Evolutionary conservation across 2,888 invertebrate species (phyloP), one percentile per base, ranked within the genome.

Genomic region (Caenorhabditis angaria): DNA sequence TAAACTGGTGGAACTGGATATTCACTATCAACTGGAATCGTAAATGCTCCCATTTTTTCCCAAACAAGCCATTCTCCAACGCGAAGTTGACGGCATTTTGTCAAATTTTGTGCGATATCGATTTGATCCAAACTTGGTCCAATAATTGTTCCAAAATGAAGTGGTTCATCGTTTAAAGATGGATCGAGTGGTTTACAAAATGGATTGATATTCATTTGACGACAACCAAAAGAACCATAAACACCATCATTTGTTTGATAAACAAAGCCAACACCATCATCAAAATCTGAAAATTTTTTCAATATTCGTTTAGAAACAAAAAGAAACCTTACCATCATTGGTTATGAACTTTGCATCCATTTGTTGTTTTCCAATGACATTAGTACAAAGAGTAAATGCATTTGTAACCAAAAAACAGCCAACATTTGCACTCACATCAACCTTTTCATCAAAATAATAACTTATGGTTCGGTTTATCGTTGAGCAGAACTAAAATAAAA

Each of bases 1-100:
- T 82, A 83, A 22, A 83, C 79, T 10, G 82, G 80, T 0, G 95
- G 94, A 74, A 92, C 89, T 5, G 93, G 93, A 88, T 95, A 94
- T 22, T 97, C 97, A 89, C 97, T 97, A 90, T 97, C 28, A 92
- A 91, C 76, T 93, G 94, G 22, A 94, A 94, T 65, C 0, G 97
- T 95, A 89, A 95, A 96, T 22, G 97, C 97, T 56, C 97, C 97
- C 97, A 97, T 97, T 88, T 97, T 92, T 82, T 92, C 92, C 90
- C 95, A 99, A 73, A 93, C 90, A 47, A 99, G 90, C 92, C 85
- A 85, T 29, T 85, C 85, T 20, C 85, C 85, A n/a, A 82, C 76
- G 14, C 67, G 25, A 62, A 85, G 54, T 59, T 83, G 83, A n/a
- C 82, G 77, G 24, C 78, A 65, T 35, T 69, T 76, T 24, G 74